A percentile compares a stretch with the other conserved stretches of the same genome.
Evolutionary conservation across 2,888 invertebrate species (phyloP).

Genomic region (Podabrus alpinus): DNA sequence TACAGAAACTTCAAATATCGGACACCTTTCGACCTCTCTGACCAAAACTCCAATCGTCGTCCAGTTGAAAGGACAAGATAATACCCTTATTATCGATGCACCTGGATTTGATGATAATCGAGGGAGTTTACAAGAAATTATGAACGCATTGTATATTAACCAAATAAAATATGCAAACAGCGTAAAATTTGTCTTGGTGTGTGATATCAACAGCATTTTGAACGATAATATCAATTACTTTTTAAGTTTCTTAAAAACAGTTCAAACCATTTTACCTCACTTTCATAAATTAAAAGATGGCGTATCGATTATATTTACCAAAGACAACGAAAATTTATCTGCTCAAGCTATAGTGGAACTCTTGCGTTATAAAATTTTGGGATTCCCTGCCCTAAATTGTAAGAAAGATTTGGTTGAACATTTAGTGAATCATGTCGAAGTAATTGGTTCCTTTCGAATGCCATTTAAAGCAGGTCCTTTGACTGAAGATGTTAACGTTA

Average conservation of each 20-base stretch:
- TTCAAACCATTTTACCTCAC: slow-evolving; percentile 12
- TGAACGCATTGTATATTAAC: slow-evolving; percentile 17
- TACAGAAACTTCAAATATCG: not conserved
- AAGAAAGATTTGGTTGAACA: slow-evolving; percentile 7
- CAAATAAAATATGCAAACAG: slow-evolving; percentile 18
- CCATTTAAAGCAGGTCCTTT: slow-evolving; percentile 2
- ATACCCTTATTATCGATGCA: slow-evolving; percentile 11
- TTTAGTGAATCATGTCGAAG: slow-evolving; percentile 6
- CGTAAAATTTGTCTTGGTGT: slow-evolving; percentile 12
- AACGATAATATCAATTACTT: slow-evolving; percentile 18
- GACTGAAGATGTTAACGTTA: slow-evolving; percentile 6
- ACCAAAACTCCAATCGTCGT: slow-evolving; percentile 9
- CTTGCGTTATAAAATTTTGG: not conserved
- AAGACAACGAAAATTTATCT: slow-evolving; percentile 1
- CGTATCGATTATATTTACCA: slow-evolving; percentile 16
- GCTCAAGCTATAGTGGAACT: not conserved
- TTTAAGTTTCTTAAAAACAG: slow-evolving; percentile 8
- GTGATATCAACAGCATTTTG: slow-evolving; percentile 10
- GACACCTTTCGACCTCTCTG: slow-evolving; percentile 12
- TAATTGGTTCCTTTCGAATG: slow-evolving; percentile 16
- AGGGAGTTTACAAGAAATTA: slow-evolving; percentile 15
- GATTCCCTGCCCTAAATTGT: not conserved
- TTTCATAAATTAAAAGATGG: slow-evolving; percentile 11
- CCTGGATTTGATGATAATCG: slow-evolving; percentile 25
- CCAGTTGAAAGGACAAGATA: not conserved